Conservation (phyloP, 2,113 vertebrate genomes). For the Pterocles burchelli region DNA sequence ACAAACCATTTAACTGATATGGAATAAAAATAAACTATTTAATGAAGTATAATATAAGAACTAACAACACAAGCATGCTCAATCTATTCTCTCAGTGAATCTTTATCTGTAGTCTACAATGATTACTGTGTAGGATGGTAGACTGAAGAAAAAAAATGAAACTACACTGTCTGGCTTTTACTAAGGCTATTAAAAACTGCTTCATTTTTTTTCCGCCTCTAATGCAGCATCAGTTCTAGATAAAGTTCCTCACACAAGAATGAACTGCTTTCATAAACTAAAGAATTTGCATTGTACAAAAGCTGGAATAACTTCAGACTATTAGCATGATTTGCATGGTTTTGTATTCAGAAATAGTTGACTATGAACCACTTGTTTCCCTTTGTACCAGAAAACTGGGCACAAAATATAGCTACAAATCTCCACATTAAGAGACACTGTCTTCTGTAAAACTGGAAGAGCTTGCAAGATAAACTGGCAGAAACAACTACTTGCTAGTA, state of each 20-base stretch:
- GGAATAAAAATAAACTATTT: neutral
- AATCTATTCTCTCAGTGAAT: neutral
- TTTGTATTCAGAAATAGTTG: neutral
- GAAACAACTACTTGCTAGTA: neutral
- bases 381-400: neutral
- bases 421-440: neutral
- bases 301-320: conserved; percentile 25
- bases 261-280: neutral
- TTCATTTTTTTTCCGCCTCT: neutral
- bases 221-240: neutral
- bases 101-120: neutral
- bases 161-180: neutral
- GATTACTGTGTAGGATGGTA: neutral
- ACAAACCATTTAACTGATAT: neutral
- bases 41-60: neutral
- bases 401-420: neutral
- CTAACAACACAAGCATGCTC: neutral
- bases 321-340: neutral
- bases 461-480: neutral
- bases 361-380: neutral
- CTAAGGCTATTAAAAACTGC: neutral
- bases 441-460: neutral
- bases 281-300: conserved; percentile 8
- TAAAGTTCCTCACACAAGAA: neutral
- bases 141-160: neutral